These are phyloP conservation scores for Nephrotoma appendiculata DNA, from an alignment of 2,888 invertebrate species.

Conservation along the genomic window DNA sequence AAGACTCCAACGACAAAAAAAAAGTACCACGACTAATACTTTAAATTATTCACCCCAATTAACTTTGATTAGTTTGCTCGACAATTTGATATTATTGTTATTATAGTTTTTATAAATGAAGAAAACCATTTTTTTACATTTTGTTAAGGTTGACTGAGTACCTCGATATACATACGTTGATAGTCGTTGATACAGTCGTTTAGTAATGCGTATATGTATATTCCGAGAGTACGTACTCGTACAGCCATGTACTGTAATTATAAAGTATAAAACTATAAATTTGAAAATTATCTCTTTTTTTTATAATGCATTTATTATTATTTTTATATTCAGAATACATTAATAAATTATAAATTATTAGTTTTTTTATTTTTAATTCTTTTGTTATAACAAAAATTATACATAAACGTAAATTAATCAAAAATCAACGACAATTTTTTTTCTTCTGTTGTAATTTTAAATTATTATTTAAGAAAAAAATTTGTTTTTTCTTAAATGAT, in stretches of 20 bases:
- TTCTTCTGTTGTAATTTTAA: neutral
- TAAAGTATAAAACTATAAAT: neutral
- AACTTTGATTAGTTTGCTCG: neutral
- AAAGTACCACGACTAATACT: neutral
- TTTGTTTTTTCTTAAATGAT: neutral
- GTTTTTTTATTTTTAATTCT: neutral
- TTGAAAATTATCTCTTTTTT: neutral
- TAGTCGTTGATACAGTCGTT: neutral
- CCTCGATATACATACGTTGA: neutral
- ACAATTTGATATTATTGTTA: neutral
- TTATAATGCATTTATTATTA: neutral
- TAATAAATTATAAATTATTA: neutral
- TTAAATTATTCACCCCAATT: neutral
- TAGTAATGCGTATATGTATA: neutral
- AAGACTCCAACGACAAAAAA: neutral
- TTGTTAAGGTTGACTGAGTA: neutral
- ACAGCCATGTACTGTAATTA: neutral
- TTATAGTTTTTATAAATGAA: neutral
- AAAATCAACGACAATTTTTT: neutral
- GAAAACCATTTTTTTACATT: neutral
- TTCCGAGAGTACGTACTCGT: neutral
- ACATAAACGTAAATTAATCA: neutral
- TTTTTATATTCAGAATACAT: neutral
- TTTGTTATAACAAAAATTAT: neutral
- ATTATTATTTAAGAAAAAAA: neutral